phyloP scores from a whole-genome alignment of 2,113 vertebrate genomes.

The Anoura caudifer region DNA sequence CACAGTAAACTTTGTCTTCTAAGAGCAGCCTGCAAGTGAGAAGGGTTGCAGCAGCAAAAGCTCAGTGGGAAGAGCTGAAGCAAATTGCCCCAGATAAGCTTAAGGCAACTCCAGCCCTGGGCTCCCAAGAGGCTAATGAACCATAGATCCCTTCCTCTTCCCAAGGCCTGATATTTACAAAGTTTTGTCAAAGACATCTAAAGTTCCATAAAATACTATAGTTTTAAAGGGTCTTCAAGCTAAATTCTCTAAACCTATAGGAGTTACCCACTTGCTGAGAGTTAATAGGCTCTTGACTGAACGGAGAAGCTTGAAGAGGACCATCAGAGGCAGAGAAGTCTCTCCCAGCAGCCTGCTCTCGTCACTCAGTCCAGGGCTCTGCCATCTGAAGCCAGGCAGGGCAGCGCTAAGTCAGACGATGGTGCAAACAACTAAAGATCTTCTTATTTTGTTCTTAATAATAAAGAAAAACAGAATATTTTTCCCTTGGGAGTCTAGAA shows the following conservation, averaged over 20 bases:
- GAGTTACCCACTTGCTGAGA: conserved; percentile 28
- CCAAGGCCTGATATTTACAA: conserved; percentile 22
- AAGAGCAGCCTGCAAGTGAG: neutral
- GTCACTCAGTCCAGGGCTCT: neutral
- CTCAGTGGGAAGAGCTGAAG: neutral
- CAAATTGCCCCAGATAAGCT: neutral
- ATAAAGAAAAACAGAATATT: neutral
- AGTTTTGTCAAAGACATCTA: conserved; percentile 7
- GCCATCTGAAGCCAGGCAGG: neutral
- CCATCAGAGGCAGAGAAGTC: neutral
- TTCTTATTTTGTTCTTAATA: neutral
- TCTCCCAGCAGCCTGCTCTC: neutral
- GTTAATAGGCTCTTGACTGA: conserved; percentile 35
- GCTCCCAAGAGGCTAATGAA: neutral
- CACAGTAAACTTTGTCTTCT: neutral
- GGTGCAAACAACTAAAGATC: neutral
- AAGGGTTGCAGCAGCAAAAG: neutral
- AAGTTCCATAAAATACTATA: conserved; percentile 12
- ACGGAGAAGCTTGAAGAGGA: neutral
- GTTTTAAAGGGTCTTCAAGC: conserved; percentile 45
- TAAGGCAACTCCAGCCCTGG: neutral
- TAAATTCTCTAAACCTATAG: conserved; percentile 31
- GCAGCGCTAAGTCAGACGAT: neutral
- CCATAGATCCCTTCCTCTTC: neutral
- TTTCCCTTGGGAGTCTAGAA: neutral